phyloP scores from a whole-genome alignment of 2,888 invertebrate genomes.

The Dendrolimus houi region DNA sequence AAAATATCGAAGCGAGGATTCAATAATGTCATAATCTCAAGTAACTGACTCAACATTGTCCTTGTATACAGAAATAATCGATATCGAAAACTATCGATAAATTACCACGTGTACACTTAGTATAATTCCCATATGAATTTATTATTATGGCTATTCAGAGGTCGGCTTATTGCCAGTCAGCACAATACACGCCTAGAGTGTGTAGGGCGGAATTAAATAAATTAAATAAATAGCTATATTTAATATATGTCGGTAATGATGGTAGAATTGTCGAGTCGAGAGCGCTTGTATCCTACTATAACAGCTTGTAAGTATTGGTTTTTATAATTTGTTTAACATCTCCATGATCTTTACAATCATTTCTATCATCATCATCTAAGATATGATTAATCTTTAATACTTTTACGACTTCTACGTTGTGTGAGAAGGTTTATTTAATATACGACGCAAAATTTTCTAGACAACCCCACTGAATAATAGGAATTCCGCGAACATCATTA shows the following conservation, averaged over 20 bases:
- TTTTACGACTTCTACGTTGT: no score
- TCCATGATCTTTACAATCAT: no score
- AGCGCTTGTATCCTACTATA: constrained; percentile 54
- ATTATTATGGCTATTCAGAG: constrained; percentile 20
- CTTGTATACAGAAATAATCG: background rate
- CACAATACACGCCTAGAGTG: background rate
- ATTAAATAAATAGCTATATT: background rate
- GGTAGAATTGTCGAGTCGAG: constrained; percentile 61
- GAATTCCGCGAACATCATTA: no score
- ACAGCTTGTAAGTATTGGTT: constrained; percentile 22
- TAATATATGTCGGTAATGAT: constrained; percentile 21
- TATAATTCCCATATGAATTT: constrained; percentile 48
- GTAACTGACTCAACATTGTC: background rate
- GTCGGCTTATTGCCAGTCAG: background rate
- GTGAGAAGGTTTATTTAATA: no score
- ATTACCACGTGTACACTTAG: constrained; percentile 12
- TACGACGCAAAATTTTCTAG: no score
- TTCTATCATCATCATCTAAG: no score
- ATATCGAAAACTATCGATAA: constrained; percentile 3
- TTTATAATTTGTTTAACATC: no score
- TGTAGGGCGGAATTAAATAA: background rate
- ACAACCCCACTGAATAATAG: no score
- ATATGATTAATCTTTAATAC: no score
- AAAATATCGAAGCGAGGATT: no score
- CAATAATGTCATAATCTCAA: no score